Evolutionary conservation across 2,113 vertebrate species (phyloP), one percentile per base, ranked within the genome.

Genomic region (Chaetodon auriga): DNA sequence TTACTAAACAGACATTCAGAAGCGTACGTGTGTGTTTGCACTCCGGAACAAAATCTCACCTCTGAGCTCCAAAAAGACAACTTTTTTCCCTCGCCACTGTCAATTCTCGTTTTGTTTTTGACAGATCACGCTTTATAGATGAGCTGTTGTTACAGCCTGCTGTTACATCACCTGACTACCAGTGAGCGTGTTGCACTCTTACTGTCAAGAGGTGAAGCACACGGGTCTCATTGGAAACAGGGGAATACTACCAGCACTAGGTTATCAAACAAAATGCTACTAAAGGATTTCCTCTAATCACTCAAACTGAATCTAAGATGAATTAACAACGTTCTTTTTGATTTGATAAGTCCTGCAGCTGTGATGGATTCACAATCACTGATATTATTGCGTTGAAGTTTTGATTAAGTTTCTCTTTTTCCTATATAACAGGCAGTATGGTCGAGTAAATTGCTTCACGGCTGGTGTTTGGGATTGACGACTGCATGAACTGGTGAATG

Each of bases 101-200:
- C n/a, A 82, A 72, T 61, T 68, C 61, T 76, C 35, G 14, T 57
- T 19, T 68, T 46, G 45, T 81, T 71, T 68, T 64, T 65, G 11
- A 63, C 19, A 58, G 46, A 41, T 82, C 64, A 78, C 58, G 0
- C 84, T 82, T 82, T 55, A 65, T 58, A 78, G 25, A 25, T 21
- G 53, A 57, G 54, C 30, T 80, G 61, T 76, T 82, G 55, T 45
- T 57, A 58, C 25, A 8, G 49, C 19, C 23, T 69, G 57, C 30
- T 54, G 61, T 58, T 45, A 30, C 80, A 82, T 74, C 71, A 82
- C 71, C 68, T 70, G 71, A 82, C 70, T 9, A 23, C 14, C 61
- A 6, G 54, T 38, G 19, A 35, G 61, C 38, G 15, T 41, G 61
- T 13, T 9, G 25, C 18, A 23, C 18, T 35, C 23, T 43, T 53